Evolutionary conservation across 2,113 vertebrate species (phyloP).

Genomic region (Nestor notabilis): DNA sequence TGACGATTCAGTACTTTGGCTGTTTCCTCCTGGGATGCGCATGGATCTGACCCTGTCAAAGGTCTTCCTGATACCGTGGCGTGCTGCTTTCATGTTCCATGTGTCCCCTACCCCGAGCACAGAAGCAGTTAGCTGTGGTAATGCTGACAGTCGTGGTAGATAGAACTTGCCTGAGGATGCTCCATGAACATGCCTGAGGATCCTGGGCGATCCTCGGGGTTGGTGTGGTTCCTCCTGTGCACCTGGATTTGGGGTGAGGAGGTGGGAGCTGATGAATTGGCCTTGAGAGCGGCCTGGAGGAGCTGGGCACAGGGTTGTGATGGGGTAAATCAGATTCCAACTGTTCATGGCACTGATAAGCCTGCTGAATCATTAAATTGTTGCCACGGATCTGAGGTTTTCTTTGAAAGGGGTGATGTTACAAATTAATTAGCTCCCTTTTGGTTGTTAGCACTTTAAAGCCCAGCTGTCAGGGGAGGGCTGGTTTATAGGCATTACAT

Average conservation of each 20-base stretch:
- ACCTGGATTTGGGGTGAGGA: background rate
- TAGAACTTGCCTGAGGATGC: background rate
- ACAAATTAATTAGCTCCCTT: conserved; percentile 52
- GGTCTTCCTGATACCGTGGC: background rate
- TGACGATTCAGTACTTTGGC: background rate
- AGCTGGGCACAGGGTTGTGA: background rate
- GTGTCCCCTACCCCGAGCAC: background rate
- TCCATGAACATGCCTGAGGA: background rate
- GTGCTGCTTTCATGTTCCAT: background rate
- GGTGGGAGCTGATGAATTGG: background rate
- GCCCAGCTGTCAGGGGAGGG: conserved; percentile 44
- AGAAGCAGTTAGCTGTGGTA: background rate
- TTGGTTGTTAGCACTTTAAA: conserved; percentile 46
- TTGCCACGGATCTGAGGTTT: background rate
- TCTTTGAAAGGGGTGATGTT: conserved; percentile 40
- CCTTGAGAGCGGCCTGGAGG: background rate
- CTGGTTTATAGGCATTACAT: conserved; percentile 48
- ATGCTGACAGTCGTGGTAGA: background rate
- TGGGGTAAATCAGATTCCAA: background rate
- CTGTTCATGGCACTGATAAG: background rate
- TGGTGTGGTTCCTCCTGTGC: background rate
- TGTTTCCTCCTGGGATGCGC: background rate
- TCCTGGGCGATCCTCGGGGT: background rate
- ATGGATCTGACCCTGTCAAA: rapidly evolving
- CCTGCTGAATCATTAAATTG: background rate